Evolutionary conservation across 2,888 invertebrate genomes (phyloP).

Genomic region (Drosophila trichaetosa): DNA sequence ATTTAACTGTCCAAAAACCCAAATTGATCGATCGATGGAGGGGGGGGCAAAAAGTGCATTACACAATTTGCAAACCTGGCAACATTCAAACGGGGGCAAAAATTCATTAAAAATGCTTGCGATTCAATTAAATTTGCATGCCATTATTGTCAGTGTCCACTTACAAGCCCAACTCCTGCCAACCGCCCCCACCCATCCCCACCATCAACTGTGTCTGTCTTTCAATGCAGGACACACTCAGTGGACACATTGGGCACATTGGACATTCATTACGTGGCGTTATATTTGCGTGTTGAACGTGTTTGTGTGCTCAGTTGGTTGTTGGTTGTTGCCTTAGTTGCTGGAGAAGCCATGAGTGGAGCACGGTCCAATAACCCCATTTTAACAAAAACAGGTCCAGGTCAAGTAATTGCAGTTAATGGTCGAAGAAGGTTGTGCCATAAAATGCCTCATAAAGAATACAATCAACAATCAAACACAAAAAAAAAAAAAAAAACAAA

Average conservation of each 20-base stretch:
- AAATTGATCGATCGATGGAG: constrained; percentile 41
- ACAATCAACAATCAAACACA: constrained; percentile 54
- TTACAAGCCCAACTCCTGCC: neutral
- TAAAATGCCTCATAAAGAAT: constrained; percentile 53
- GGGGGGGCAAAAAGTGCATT: constrained; percentile 33
- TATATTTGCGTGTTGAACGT: constrained; percentile 45
- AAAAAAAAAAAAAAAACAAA: constrained; percentile 11
- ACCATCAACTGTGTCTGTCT: neutral
- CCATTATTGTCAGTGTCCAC: constrained; percentile 2
- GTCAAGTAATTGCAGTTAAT: constrained; percentile 63
- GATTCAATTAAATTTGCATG: constrained; percentile 48
- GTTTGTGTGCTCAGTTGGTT: neutral
- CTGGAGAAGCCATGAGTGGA: constrained; percentile 1
- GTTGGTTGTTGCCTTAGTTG: constrained; percentile 4
- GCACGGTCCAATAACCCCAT: constrained; percentile 38
- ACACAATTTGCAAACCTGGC: constrained; percentile 2
- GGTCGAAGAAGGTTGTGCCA: constrained; percentile 43
- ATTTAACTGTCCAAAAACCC: constrained; percentile 28
- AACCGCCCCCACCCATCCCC: neutral
- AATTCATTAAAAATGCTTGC: constrained; percentile 22
- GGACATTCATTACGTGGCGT: constrained; percentile 44
- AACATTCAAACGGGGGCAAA: constrained; percentile 4
- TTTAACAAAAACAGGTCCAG: constrained; percentile 30
- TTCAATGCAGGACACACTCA: constrained; percentile 7
- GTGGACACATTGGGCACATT: neutral